Base-by-base conservation (phyloP, 2,888 invertebrate species). In the Panopea generosa region DNA sequence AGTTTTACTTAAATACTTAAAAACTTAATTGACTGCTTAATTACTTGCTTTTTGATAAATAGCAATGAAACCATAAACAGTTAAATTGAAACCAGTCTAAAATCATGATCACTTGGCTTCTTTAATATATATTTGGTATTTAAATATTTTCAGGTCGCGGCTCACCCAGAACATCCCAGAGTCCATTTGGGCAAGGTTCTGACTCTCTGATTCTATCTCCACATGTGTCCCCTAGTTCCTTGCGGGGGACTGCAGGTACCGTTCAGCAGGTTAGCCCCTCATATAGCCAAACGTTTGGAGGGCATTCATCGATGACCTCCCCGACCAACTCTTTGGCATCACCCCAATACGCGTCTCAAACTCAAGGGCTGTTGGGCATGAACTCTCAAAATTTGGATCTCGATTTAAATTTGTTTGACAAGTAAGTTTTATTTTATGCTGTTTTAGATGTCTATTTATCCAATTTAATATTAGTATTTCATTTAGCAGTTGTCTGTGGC, bases 171-270 rank as follows among this genome's bases (percentile, higher is more conserved):
- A 84, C 85, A 2, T 85, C 88, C n/a, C 88, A 89, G 66, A 88
- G 88, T 67, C 88, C 88, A 11, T 90, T 84, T 72, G 86, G 87
- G 52, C 84, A 87, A 2, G 87, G 87, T 63, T 82, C 87, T 11
- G 90, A 91, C 69, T 87, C 89, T 2, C 77, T 90, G 65, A 73
- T 91, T 20, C 85, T 89, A 77, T 91, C 90, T 0, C 90, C 90
- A 0, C 52, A 52, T 24, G 82, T 89, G 53, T 90, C 88, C 0
- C 90, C 89, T 2, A 85, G 82, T 65, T 83, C 84, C 6, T 71
- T 87, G 67, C 73, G 86, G 56, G 84, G 83, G 53, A 27, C 43
- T 11, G 4, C 47, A 20, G 57, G 66, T 2, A 77, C 65, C 11
- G 45, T 45, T 20, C 55, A 57, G 26, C 86, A 89, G 76, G 84